These are phyloP conservation scores for Agriopis marginaria DNA, from an alignment of 2,888 invertebrate species.

Conservation along the genomic window DNA sequence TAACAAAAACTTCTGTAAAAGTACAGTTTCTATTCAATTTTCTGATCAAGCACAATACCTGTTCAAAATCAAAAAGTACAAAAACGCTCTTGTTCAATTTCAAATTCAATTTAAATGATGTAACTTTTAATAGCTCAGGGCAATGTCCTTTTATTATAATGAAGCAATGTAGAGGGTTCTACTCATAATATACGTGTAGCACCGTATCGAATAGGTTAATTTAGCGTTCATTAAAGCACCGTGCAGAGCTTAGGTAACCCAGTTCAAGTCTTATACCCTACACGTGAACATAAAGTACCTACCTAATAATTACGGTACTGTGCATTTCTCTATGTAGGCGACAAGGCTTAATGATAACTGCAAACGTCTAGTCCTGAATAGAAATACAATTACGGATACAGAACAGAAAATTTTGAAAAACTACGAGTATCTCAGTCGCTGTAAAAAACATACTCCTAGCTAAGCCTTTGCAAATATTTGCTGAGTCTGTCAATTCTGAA, in stretches of 20 bases:
- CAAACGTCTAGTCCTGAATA: no score
- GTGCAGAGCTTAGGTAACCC: constrained; percentile 21
- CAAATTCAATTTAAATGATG: not conserved
- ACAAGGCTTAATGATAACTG: no score
- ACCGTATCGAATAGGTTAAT: constrained; percentile 35
- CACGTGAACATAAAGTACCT: not conserved
- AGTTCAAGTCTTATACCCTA: constrained; percentile 14
- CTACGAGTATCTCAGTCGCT: no score
- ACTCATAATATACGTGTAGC: constrained; percentile 11
- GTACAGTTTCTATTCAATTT: constrained; percentile 16
- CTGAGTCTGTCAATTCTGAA: not conserved
- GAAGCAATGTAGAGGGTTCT: constrained; percentile 5
- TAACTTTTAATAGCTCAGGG: not conserved
- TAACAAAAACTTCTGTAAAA: not conserved
- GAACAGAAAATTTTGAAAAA: no score
- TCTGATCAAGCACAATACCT: constrained; percentile 8
- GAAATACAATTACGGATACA: no score
- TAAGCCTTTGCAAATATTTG: not conserved
- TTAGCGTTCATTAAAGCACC: constrained; percentile 28
- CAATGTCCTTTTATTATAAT: constrained; percentile 26
- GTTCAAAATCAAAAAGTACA: not conserved
- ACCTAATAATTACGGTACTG: constrained; percentile 9
- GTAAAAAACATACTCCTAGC: no score
- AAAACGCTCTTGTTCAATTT: not conserved
- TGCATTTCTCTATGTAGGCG: constrained; percentile 21